phyloP scores from a whole-genome alignment of 1,140 invertebrate species.

The Pseudomyrmex dendroicus region DNA sequence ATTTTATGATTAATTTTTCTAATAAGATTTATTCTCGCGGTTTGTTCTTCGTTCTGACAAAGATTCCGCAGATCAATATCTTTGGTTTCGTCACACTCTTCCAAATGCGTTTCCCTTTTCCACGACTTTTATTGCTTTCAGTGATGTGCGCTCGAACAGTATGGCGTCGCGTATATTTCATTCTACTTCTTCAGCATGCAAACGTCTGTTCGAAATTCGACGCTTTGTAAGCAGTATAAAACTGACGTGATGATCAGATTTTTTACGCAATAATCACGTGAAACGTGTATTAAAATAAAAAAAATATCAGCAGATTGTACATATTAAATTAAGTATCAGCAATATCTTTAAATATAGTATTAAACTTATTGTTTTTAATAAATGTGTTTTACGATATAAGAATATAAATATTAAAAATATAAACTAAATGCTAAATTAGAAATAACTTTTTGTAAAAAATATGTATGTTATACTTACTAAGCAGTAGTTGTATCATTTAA shows the following conservation, averaged over 20 bases:
- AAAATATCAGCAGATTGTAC: not conserved
- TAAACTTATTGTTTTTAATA: not conserved
- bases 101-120: slow-evolving; percentile 17
- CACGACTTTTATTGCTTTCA: slow-evolving; percentile 43
- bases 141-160: slow-evolving; percentile 15
- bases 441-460: too few relatives aligned
- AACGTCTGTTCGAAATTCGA: slow-evolving; percentile 25
- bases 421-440: too few relatives aligned
- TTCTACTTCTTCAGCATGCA: slow-evolving; percentile 2
- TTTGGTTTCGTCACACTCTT: slow-evolving; percentile 14
- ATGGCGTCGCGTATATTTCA: slow-evolving; percentile 31
- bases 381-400: too few relatives aligned
- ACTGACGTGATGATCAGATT: slow-evolving; percentile 1
- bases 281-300: not conserved
- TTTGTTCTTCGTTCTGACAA: not conserved
- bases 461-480: too few relatives aligned
- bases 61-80: slow-evolving; percentile 30
- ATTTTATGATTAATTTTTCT: slow-evolving; percentile 3
- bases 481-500: too few relatives aligned
- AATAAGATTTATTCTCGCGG: not conserved
- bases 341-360: not conserved
- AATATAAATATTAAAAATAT: too few relatives aligned
- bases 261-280: not conserved
- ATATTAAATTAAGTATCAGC: not conserved
- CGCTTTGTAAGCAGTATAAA: not conserved